Evolutionary conservation across 2,113 vertebrate species (phyloP), one percentile per base, ranked within the genome.

Genomic region (Acanthochromis polyacanthus): DNA sequence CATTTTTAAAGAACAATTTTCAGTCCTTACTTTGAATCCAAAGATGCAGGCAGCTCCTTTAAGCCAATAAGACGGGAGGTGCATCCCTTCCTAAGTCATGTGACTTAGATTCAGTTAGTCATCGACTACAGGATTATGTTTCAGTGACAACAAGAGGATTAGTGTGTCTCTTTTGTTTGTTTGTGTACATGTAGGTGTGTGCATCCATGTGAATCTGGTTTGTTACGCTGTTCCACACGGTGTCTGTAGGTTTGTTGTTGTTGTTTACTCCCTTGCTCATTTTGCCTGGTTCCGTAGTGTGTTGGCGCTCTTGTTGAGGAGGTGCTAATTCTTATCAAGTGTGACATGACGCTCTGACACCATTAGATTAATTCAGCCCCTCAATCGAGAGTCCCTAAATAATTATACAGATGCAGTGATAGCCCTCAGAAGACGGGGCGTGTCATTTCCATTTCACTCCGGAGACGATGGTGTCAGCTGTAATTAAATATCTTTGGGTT

Each of bases 81-180:
- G 40, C 40, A 4, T 43, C 40, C 40, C 11, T 15, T 43, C 40
- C 61, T 4, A 12, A 17, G 71, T 83, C 88, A 88, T 51, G 71
- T 88, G 81, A 83, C 30, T 19, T 57, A 83, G 83, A 83, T 90
- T 83, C 84, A 80, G 59, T 75, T 74, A 60, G 55, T 89, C 57
- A 90, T 78, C 23, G 72, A 82, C 65, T 78, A 52, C 8, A 1
- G 86, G 88, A 91, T 90, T 91, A 89, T 50, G 15, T 38, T 53
- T 58, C 43, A 38, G 51, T 55, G 51, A 81, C 53, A 79, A 78
- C 70, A 84, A 79, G 52, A 15, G 20, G 89, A 89, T 92, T 85
- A 83, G 14, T 78, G 67, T 65, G 10, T 60, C 78, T 20, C 32
- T 64, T 25, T 81, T 63, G 46, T 71, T 45, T 83, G 10, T 64